phyloP scores from a whole-genome alignment of 2,797 vertebrate species.

The Platyrinchus mystaceus region DNA sequence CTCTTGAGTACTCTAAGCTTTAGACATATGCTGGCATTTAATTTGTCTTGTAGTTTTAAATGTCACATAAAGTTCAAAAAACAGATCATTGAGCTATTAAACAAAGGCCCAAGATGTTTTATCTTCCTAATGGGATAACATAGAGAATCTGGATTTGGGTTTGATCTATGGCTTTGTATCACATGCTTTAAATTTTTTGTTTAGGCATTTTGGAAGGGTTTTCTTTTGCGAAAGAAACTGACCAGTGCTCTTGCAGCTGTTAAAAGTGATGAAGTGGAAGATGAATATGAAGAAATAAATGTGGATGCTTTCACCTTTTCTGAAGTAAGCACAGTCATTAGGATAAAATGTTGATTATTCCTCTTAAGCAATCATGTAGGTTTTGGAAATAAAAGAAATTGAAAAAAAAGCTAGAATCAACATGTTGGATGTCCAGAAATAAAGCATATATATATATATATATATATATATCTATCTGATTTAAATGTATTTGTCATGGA shows the following conservation, averaged over 20 bases:
- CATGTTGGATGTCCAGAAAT: not conserved
- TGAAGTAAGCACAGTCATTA: slow-evolving; percentile 81
- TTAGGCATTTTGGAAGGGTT: slow-evolving; percentile 93
- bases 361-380: not conserved
- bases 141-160: slow-evolving; percentile 85
- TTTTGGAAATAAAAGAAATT: not conserved
- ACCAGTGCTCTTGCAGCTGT: slow-evolving; percentile 81
- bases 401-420: not conserved
- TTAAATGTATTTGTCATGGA: not conserved
- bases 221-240: slow-evolving; percentile 85
- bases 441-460: not conserved
- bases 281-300: slow-evolving; percentile 88
- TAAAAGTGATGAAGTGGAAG: slow-evolving; percentile 80
- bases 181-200: slow-evolving; percentile 80
- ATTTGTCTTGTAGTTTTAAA: slow-evolving; percentile 90
- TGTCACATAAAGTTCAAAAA: slow-evolving; percentile 99
- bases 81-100: slow-evolving; percentile 91
- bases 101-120: slow-evolving; percentile 89
- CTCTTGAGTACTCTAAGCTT: slow-evolving; percentile 89
- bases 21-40: slow-evolving; percentile 87
- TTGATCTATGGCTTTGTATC: slow-evolving; percentile 85
- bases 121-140: slow-evolving; percentile 95
- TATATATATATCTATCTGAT: not conserved
- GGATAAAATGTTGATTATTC: not conserved
- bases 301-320: slow-evolving; percentile 85